Base-by-base conservation (phyloP, 2,113 vertebrate genomes). In the Corapipo altera region DNA sequence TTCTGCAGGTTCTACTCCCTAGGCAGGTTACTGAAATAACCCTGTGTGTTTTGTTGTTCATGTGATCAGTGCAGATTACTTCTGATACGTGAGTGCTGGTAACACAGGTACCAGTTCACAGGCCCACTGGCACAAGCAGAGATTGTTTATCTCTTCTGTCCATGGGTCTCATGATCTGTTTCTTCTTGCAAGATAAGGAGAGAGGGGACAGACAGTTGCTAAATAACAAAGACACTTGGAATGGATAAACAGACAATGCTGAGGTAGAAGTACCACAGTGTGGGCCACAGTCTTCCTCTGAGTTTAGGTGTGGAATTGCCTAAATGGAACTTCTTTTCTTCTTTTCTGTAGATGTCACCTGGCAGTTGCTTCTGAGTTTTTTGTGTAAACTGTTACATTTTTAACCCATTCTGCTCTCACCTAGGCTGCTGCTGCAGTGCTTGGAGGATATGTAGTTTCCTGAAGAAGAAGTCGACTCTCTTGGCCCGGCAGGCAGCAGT, bases 381-480 rank as follows among this genome's bases (percentile, higher is more conserved):
- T 57, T 75, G 23, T 69, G 44, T 73, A 32, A 91, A 24, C 21
- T 76, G 37, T 66, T 70, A n/a, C 1, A 9, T 81, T 89, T 93
- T 72, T 86, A 89, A 89, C 75, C 17, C 14, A 41, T n/a, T 85
- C 9, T 90, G 26, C 58, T 96, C 91, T 94, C 84, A 17, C 52
- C 70, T 86, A 96, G 95, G 93, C 92, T 87, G 44, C 77, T 86
- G 52, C 76, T 65, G 37, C 52, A 49, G 57, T 86, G 37, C 76
- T 86, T 78, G 58, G 92, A 87, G 65, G 92, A 89, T 11, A 95
- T 78, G 85, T 94, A 95, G 79, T 30, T 81, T 13, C 51, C 33
- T 55, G 79, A 91, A 57, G 78, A 89, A 61, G 89, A 65, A 64
- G 27, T 49, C 4, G 2, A 6, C 43, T 86, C 54, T 57, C 82